phyloP scores from a whole-genome alignment of 2,113 vertebrate genomes.

The Bufo gargarizans region DNA sequence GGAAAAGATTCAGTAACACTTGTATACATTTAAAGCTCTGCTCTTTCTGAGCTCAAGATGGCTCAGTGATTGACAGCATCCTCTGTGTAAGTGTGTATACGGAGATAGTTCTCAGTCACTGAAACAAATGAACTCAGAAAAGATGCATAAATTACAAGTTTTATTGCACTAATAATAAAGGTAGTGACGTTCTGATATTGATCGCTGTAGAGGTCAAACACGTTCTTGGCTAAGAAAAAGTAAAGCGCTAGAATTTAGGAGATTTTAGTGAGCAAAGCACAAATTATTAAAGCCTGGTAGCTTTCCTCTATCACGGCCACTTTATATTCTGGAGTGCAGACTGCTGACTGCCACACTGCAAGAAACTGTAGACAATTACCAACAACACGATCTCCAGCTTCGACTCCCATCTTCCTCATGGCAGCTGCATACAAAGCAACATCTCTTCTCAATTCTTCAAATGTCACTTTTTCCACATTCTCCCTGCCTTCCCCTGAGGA shows the following conservation, averaged over 20 bases:
- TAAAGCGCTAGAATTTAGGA: background rate
- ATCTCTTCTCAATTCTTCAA: slow-evolving; percentile 81
- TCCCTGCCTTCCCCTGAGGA: slow-evolving; percentile 89
- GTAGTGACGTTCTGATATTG: too few relatives aligned
- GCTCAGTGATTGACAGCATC: too few relatives aligned
- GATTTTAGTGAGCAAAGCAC: background rate
- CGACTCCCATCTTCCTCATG: slow-evolving; percentile 92
- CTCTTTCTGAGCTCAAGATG: too few relatives aligned
- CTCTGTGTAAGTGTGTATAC: too few relatives aligned
- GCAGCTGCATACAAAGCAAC: slow-evolving; percentile 91
- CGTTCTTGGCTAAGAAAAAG: background rate
- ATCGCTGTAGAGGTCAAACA: background rate
- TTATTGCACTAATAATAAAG: too few relatives aligned
- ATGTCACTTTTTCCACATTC: slow-evolving; percentile 90
- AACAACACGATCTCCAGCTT: slow-evolving; percentile 87
- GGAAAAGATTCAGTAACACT: too few relatives aligned
- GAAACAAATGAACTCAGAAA: too few relatives aligned
- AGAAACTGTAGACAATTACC: slow-evolving; percentile 76
- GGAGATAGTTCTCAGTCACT: too few relatives aligned
- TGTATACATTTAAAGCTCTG: too few relatives aligned
- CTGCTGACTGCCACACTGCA: background rate
- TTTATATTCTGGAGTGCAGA: background rate
- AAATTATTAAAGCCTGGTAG: background rate
- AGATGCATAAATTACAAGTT: too few relatives aligned
- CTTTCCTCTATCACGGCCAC: background rate